phyloP scores from a whole-genome alignment of 2,113 vertebrate species.

The Brachirus orientalis region DNA sequence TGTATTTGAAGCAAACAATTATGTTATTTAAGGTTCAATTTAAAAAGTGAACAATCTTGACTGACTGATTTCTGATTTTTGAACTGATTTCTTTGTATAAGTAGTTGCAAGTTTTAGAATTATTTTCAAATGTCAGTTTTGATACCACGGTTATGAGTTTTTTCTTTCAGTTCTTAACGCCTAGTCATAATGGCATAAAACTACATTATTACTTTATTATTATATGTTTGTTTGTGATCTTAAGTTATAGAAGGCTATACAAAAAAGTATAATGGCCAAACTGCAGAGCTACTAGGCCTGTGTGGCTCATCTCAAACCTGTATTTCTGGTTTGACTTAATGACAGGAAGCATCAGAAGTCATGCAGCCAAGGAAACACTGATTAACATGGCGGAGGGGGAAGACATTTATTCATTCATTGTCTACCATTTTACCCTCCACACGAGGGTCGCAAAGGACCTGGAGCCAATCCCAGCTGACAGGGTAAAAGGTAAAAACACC shows the following conservation, averaged over 20 bases:
- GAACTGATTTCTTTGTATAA: too few species aligned
- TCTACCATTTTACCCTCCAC: neutral
- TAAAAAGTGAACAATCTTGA: too few species aligned
- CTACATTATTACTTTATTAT: conserved; percentile 9
- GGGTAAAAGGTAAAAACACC: too few species aligned
- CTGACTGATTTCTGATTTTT: too few species aligned
- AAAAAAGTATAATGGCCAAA: conserved; percentile 49
- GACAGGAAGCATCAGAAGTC: conserved; percentile 63
- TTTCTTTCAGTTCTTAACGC: too few species aligned
- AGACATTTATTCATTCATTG: neutral
- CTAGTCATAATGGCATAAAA: neutral
- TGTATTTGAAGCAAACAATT: too few species aligned
- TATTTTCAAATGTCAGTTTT: neutral
- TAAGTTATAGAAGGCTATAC: conserved; percentile 34
- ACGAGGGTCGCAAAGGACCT: too few species aligned
- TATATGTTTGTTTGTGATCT: conserved; percentile 24
- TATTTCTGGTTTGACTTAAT: conserved; percentile 75
- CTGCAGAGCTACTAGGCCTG: conserved; percentile 45
- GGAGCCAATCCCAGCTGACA: too few species aligned
- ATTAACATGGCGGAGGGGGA: conserved; percentile 37
- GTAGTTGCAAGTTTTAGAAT: neutral
- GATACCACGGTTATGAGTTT: too few species aligned
- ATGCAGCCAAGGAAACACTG: conserved; percentile 43
- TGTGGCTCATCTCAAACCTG: conserved; percentile 65
- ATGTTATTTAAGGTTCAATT: too few species aligned